A percentile compares a stretch with the other conserved stretches of the same genome.
Conservation (phyloP, 2,113 vertebrate genomes). For the Ramphastos sulfuratus region DNA sequence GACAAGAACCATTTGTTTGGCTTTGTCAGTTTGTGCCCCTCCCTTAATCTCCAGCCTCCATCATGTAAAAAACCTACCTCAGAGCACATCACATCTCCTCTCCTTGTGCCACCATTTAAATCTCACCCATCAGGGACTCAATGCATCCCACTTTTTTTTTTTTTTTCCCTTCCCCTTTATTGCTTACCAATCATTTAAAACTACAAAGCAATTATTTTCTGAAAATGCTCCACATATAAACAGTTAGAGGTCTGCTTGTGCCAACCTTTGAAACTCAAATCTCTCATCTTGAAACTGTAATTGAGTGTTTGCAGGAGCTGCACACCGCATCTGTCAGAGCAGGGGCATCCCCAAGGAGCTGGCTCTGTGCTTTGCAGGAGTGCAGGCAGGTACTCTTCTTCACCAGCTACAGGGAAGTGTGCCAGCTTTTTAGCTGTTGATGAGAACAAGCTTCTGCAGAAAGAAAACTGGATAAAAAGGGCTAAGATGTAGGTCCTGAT, state of each 20-base stretch:
- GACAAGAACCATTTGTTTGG: not conserved
- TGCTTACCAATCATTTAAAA: not conserved
- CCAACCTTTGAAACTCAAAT: conserved; percentile 7
- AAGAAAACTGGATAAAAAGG: not conserved
- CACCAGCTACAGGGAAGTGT: not conserved
- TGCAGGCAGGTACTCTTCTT: not conserved
- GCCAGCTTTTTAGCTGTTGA: not conserved
- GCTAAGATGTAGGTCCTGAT: not conserved
- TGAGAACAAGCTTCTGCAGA: not conserved
- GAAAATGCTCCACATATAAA: conserved; percentile 9
- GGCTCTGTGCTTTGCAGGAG: not conserved
- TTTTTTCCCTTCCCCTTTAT: not conserved
- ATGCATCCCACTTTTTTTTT: not conserved
- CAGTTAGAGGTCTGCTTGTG: not conserved
- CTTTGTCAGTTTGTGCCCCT: not conserved
- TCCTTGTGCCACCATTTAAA: not conserved
- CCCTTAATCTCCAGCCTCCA: not conserved
- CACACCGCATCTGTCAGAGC: not conserved
- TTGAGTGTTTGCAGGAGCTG: conserved; percentile 2
- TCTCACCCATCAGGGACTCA: not conserved
- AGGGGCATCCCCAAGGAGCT: not conserved
- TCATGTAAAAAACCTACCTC: not conserved
- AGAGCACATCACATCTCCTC: not conserved
- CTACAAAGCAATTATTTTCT: not conserved
- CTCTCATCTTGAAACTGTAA: conserved; percentile 18